Base-by-base conservation (phyloP, 2,797 vertebrate genomes). In the Protosalanx chinensis region DNA sequence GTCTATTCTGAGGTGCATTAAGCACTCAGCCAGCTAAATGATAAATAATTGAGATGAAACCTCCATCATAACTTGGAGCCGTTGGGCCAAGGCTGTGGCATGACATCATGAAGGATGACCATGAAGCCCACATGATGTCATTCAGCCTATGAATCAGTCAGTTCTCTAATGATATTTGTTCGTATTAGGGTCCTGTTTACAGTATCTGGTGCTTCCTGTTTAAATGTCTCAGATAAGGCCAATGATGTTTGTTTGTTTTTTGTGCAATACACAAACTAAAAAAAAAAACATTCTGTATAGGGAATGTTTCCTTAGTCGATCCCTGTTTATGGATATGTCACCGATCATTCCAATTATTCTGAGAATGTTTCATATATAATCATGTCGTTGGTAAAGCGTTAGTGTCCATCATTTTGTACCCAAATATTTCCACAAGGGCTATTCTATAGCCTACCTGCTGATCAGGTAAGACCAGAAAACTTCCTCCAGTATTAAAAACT, bases 1-100 rank as follows among this genome's bases (percentile, higher is more conserved):
- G 75, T 87, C 91, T 91, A 90, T 91, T 91, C 88, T 85, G 72
- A 88, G 90, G 87, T 81, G 80, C 85, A 82, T 85, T 82, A 81
- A 78, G 82, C 81, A 80, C 72, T 75, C 49, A 72, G 81, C 81
- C 81, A 80, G 81, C 81, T 75, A 76, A 85, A 69, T 81, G 77
- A 81, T 92, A 83, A 91, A 92, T 91, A 86, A 91, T 92, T 91
- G 77, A 92, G 71, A 81, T 0, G 32, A 58, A 74, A 73, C 70
- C 61, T 86, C 76, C 49, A 70, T 86, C 79, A 66, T 59, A 20
- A 81, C 61, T 64, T 56, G 49, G 62, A 79, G 73, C 65, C 32
- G 72, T 77, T 67, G 23, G 10, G 15, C 57, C 64, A 64, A 76
- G 87, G 75, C 82, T 72, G 0, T 0, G 16, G 68, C 67, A 75